Evolutionary conservation across 2,888 invertebrate species (phyloP).

Genomic region (Drosophila flavopinicola): DNA sequence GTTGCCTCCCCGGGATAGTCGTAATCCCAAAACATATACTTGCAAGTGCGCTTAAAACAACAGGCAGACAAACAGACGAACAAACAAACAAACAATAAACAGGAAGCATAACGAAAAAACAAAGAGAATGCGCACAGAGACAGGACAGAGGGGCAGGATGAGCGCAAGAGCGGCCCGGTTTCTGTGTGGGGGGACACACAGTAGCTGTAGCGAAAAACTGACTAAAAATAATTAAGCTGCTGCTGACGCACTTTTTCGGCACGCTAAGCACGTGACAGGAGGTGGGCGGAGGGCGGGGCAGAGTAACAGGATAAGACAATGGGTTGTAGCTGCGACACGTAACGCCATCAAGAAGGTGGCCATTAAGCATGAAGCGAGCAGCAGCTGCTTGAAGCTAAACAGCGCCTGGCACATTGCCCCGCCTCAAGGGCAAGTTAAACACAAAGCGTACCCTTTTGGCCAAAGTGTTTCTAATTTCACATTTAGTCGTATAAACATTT

Average conservation of each 20-base stretch:
- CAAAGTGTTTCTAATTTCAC: slow-evolving; percentile 47
- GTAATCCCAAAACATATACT: slow-evolving; percentile 77
- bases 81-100: slow-evolving; percentile 63
- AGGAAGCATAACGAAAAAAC: slow-evolving; percentile 50
- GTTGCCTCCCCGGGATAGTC: slow-evolving; percentile 31
- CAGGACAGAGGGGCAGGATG: too few relatives aligned
- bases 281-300: background rate
- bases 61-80: slow-evolving; percentile 33
- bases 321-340: slow-evolving; percentile 57
- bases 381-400: slow-evolving; percentile 34
- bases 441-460: slow-evolving; percentile 23
- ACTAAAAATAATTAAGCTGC: slow-evolving; percentile 77
- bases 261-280: slow-evolving; percentile 68
- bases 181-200: slow-evolving; percentile 2
- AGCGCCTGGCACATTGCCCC: slow-evolving; percentile 8
- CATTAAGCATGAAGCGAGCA: slow-evolving; percentile 51
- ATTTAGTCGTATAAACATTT: slow-evolving; percentile 30
- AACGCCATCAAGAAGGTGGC: slow-evolving; percentile 56
- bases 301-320: slow-evolving; percentile 43
- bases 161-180: background rate
- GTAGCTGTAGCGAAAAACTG: slow-evolving; percentile 49
- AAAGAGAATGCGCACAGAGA: slow-evolving; percentile 16
- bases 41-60: slow-evolving; percentile 66
- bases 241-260: slow-evolving; percentile 77
- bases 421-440: slow-evolving; percentile 39